Conservation (phyloP, 2,797 vertebrate species). For the Enteromius treurensis region DNA sequence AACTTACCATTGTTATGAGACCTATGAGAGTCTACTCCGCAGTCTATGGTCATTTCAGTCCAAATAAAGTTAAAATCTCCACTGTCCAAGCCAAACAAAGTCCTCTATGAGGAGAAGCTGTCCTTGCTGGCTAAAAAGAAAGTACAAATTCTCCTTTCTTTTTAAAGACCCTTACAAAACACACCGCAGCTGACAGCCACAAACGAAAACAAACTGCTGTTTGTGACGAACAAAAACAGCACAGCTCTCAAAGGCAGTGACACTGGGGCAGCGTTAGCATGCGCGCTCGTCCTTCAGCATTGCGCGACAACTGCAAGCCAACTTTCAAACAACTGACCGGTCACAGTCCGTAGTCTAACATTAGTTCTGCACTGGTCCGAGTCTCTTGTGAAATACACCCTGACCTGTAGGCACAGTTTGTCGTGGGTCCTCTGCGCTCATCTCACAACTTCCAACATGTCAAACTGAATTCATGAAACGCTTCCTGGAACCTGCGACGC, state of each 20-base stretch:
- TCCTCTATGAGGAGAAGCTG: neutral
- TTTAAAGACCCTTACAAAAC: neutral
- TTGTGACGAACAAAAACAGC: neutral
- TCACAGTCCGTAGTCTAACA: neutral
- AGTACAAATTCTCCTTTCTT: neutral
- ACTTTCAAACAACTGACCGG: constrained; percentile 38
- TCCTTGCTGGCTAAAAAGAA: constrained; percentile 7
- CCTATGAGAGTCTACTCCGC: neutral
- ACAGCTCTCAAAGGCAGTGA: constrained; percentile 7
- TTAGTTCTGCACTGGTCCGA: neutral
- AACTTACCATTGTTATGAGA: constrained; percentile 30
- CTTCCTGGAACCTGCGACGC: constrained; percentile 60
- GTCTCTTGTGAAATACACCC: neutral
- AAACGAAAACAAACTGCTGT: neutral
- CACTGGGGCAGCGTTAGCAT: constrained; percentile 35
- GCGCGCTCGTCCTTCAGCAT: constrained; percentile 40
- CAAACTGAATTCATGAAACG: constrained; percentile 54
- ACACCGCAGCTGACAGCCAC: neutral
- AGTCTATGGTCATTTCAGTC: constrained; percentile 29
- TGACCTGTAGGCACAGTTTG: neutral
- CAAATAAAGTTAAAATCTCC: neutral
- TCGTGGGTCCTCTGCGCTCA: constrained; percentile 1
- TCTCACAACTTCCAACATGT: constrained; percentile 43
- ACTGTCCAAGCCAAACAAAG: neutral
- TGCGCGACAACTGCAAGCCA: constrained; percentile 21